These are phyloP conservation scores for Pangasianodon gigas DNA, from an alignment of 2,113 vertebrate genomes.

Conservation along the genomic window DNA sequence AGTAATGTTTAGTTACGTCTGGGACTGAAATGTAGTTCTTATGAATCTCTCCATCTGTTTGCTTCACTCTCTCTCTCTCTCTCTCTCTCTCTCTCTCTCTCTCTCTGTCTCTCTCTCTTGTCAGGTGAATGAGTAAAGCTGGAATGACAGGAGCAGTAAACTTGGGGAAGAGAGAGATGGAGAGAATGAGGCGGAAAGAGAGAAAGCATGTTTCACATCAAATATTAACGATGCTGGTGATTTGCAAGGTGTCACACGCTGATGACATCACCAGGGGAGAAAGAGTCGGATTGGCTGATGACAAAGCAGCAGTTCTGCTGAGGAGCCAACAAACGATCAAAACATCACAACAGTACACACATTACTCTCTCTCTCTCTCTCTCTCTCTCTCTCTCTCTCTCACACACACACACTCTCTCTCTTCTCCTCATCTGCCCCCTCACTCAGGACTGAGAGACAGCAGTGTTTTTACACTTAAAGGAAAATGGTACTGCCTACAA, in stretches of 20 bases:
- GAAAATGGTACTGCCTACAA: not conserved
- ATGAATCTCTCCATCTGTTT: not conserved
- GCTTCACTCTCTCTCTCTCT: not conserved
- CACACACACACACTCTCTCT: not conserved
- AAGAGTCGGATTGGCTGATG: conserved; percentile 29
- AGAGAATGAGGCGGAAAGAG: not conserved
- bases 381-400: not conserved
- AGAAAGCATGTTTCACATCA: conserved; percentile 56
- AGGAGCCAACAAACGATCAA: conserved; percentile 62
- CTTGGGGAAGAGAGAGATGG: not conserved
- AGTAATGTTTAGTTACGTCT: not conserved
- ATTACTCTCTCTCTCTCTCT: not conserved
- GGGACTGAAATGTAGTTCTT: not conserved
- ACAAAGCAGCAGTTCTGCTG: not conserved
- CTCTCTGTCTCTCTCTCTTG: not conserved
- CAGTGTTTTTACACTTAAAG: not conserved
- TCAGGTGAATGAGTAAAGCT: conserved; percentile 4
- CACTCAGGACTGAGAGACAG: not conserved
- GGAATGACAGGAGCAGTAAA: conserved; percentile 1
- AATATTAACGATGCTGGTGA: conserved; percentile 62
- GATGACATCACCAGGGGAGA: conserved; percentile 59
- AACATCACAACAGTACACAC: conserved; percentile 63
- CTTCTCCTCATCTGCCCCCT: not conserved
- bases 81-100: not conserved
- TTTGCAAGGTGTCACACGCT: conserved; percentile 30